Evolutionary conservation across 2,113 vertebrate genomes (phyloP).

Genomic region (Clupea harengus): DNA sequence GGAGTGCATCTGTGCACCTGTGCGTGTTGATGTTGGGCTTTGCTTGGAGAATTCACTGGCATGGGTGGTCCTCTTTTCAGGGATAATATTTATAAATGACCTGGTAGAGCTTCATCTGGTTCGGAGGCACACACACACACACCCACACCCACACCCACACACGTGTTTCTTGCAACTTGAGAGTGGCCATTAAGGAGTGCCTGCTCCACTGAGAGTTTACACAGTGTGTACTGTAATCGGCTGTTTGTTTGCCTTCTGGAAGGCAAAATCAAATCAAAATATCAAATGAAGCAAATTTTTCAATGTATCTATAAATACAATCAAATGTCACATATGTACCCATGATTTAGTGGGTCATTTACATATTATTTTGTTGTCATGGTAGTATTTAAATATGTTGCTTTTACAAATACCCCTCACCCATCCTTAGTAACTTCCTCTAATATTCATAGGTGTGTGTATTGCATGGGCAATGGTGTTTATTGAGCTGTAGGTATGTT

Average conservation of each 20-base stretch:
- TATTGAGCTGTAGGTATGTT: slow-evolving; percentile 73
- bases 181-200: neutral
- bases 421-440: slow-evolving; percentile 50
- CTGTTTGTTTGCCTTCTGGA: neutral
- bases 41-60: neutral
- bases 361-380: no score
- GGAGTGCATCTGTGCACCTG: slow-evolving; percentile 17
- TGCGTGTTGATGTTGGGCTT: neutral
- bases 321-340: neutral
- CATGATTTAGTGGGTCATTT: neutral
- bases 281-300: neutral
- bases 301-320: neutral
- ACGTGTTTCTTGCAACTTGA: neutral
- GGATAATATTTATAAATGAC: slow-evolving; percentile 12
- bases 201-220: neutral
- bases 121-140: neutral
- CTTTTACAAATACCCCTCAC: slow-evolving; percentile 8
- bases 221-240: neutral
- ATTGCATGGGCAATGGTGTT: slow-evolving; percentile 59
- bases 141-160: neutral
- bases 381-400: no score
- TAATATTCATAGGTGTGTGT: slow-evolving; percentile 37
- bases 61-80: slow-evolving; percentile 1
- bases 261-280: neutral
- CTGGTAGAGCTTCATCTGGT: neutral